Percentiles rank a stretch among this genome's conserved stretches.
phyloP scores from a whole-genome alignment of 2,888 invertebrate genomes.

The Brachyopa scutellaris region DNA sequence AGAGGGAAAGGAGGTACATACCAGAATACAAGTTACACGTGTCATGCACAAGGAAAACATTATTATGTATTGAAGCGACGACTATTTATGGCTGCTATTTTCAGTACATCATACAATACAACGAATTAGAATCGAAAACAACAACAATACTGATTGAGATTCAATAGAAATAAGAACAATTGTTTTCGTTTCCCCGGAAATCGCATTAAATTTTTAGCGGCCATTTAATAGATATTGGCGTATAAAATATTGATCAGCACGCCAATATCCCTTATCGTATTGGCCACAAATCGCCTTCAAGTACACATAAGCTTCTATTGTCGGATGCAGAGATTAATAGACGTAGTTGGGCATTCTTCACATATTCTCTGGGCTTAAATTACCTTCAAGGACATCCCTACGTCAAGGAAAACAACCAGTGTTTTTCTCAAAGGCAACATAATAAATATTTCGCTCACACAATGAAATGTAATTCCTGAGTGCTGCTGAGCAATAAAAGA shows the following conservation, averaged over 20 bases:
- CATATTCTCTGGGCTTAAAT: constrained; percentile 36
- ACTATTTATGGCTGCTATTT: too few relatives aligned
- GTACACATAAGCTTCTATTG: constrained; percentile 23
- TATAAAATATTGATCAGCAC: constrained; percentile 11
- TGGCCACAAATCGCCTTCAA: constrained; percentile 36
- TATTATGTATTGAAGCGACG: too few relatives aligned
- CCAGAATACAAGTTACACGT: too few relatives aligned
- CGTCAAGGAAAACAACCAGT: constrained; percentile 17
- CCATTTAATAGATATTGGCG: constrained; percentile 26
- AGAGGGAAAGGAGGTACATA: too few relatives aligned
- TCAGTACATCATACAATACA: too few relatives aligned
- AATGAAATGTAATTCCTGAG: constrained; percentile 36
- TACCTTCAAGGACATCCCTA: constrained; percentile 45
- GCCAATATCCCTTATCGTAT: constrained; percentile 2
- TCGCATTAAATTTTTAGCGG: constrained; percentile 31
- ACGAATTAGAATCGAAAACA: too few relatives aligned
- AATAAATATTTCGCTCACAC: constrained; percentile 17
- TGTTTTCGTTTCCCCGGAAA: too few relatives aligned
- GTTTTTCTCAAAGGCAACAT: neutral
- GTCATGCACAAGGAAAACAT: too few relatives aligned
- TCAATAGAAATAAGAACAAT: too few relatives aligned
- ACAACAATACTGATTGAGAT: too few relatives aligned
- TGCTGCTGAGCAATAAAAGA: constrained; percentile 23
- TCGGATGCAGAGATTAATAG: constrained; percentile 33
- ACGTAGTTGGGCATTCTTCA: constrained; percentile 2